A percentile compares a stretch with the other conserved stretches of the same genome.
Evolutionary conservation across 1,140 invertebrate genomes (phyloP).

Genomic region (Drosophila gunungcola): DNA sequence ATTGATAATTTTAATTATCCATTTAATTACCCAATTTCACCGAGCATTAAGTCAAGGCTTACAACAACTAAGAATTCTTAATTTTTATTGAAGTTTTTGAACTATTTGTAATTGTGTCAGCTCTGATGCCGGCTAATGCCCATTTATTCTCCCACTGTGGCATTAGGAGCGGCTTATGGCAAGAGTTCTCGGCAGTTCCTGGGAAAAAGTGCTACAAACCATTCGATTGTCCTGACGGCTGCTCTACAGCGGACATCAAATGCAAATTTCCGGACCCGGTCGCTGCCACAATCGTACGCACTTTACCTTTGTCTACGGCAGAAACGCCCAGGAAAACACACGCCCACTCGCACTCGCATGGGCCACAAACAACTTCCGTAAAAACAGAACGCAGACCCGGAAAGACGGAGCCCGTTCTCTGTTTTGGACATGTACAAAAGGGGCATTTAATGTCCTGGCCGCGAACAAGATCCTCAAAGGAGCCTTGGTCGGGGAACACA

Average conservation of each 20-base stretch:
- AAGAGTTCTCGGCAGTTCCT: background rate
- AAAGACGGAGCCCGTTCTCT: slow-evolving; percentile 54
- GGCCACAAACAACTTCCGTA: slow-evolving; percentile 26
- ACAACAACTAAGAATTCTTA: too few relatives aligned
- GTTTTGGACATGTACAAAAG: slow-evolving; percentile 76
- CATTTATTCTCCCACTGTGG: background rate
- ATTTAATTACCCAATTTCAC: too few relatives aligned
- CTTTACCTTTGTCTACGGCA: slow-evolving; percentile 66
- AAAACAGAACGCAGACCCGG: slow-evolving; percentile 19
- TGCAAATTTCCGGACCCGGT: slow-evolving; percentile 45
- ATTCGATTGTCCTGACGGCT: slow-evolving; percentile 5
- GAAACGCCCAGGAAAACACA: slow-evolving; percentile 7
- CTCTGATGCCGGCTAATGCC: background rate
- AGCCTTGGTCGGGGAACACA: slow-evolving; percentile 55
- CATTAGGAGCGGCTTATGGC: background rate
- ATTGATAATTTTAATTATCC: too few relatives aligned
- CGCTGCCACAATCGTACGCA: slow-evolving; percentile 36
- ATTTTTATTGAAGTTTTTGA: background rate
- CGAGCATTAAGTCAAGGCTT: too few relatives aligned
- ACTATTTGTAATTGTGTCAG: too few relatives aligned
- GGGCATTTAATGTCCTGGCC: slow-evolving; percentile 69
- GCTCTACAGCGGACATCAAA: slow-evolving; percentile 46
- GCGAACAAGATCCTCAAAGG: slow-evolving; percentile 50
- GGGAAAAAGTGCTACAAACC: slow-evolving; percentile 5
- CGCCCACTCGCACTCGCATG: slow-evolving; percentile 2